A percentile compares a stretch with the other conserved stretches of the same genome.
Evolutionary conservation across 2,888 invertebrate species (phyloP).

Genomic region (Chelonus formosanus): DNA sequence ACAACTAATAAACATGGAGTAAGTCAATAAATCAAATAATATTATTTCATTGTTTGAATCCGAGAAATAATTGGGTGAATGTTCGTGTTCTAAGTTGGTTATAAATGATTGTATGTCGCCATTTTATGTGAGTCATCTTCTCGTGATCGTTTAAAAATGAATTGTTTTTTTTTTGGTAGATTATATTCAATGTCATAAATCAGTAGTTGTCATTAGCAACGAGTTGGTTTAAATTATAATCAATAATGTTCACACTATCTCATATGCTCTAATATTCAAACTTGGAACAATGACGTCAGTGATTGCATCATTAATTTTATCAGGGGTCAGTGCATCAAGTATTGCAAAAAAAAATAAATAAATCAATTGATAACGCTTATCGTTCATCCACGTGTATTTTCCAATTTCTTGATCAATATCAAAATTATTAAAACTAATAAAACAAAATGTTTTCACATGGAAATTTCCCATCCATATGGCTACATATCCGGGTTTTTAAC

Average conservation of each 20-base stretch:
- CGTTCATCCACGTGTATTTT: too few species aligned
- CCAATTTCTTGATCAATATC: neutral
- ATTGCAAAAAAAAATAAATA: neutral
- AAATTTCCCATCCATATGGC: too few species aligned
- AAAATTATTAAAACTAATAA: neutral
- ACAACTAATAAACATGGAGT: slow-evolving; percentile 74
- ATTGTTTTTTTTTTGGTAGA: too few species aligned
- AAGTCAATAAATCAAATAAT: slow-evolving; percentile 65
- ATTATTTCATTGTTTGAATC: neutral
- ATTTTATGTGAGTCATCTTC: too few species aligned
- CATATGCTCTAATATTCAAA: neutral
- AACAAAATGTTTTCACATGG: too few species aligned
- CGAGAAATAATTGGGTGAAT: neutral
- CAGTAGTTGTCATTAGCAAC: too few species aligned
- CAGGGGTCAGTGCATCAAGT: neutral
- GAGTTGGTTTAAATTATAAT: neutral
- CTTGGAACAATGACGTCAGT: slow-evolving; percentile 34
- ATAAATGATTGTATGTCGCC: too few species aligned
- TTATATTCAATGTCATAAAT: too few species aligned
- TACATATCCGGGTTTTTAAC: too few species aligned
- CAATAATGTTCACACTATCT: neutral
- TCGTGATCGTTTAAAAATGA: too few species aligned
- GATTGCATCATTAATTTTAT: slow-evolving; percentile 34
- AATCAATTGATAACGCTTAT: too few species aligned
- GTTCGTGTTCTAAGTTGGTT: too few species aligned